A percentile compares a stretch with the other conserved stretches of the same genome.
Conservation (phyloP, 1,140 invertebrate genomes). For the Drosophila suzukii region DNA sequence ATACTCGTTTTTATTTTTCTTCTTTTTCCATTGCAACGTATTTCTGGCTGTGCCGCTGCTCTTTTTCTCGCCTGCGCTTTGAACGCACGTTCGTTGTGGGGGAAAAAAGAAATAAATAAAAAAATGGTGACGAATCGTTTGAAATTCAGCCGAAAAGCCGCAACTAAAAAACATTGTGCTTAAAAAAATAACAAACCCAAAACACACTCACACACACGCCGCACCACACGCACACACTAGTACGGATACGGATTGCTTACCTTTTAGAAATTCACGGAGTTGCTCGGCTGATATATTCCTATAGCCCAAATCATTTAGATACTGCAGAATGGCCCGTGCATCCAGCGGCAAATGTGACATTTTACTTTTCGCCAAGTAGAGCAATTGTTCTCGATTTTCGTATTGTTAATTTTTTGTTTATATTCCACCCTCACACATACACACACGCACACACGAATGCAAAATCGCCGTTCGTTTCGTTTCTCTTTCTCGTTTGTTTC, state of each 20-base stretch:
- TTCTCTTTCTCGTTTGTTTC: slow-evolving; percentile 63
- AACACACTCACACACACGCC: slow-evolving; percentile 20
- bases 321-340: slow-evolving; percentile 84
- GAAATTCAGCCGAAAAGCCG: slow-evolving; percentile 62
- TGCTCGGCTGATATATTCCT: slow-evolving; percentile 85
- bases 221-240: slow-evolving; percentile 12
- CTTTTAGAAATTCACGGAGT: slow-evolving; percentile 86
- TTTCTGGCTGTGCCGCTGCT: slow-evolving; percentile 29
- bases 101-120: slow-evolving; percentile 39
- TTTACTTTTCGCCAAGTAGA: slow-evolving; percentile 56
- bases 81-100: slow-evolving; percentile 35
- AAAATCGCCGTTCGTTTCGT: slow-evolving; percentile 64
- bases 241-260: slow-evolving; percentile 63
- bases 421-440: slow-evolving; percentile 54
- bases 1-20: slow-evolving; percentile 74
- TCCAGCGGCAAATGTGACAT: slow-evolving; percentile 84
- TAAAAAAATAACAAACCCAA: slow-evolving; percentile 60
- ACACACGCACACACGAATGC: slow-evolving; percentile 30
- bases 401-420: slow-evolving; percentile 64
- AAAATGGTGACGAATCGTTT: slow-evolving; percentile 74
- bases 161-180: slow-evolving; percentile 51
- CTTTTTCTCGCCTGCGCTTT: slow-evolving; percentile 28
- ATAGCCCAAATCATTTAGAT: slow-evolving; percentile 86
- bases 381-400: slow-evolving; percentile 55
- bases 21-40: slow-evolving; percentile 40